A percentile compares a stretch with the other conserved stretches of the same genome.
Evolutionary conservation across 2,888 invertebrate genomes (phyloP).

Genomic region (Horisme vitalbata): DNA sequence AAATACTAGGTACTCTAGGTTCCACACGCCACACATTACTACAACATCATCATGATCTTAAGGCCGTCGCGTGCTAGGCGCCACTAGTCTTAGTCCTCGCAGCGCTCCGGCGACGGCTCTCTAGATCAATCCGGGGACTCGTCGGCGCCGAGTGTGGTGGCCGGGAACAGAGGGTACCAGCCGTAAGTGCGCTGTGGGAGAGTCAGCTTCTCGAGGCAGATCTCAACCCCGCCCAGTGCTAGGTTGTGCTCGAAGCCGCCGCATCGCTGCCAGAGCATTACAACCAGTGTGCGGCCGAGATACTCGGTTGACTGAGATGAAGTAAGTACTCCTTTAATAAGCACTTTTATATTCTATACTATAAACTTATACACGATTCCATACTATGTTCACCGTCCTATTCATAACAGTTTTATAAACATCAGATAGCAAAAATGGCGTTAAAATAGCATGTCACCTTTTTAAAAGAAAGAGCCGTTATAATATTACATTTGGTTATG

Average conservation of each 20-base stretch:
- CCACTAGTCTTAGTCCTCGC: conserved; percentile 58
- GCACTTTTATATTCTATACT: too few relatives aligned
- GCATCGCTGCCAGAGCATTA: conserved; percentile 96
- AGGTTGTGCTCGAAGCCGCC: conserved; percentile 93
- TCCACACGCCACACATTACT: conserved; percentile 13
- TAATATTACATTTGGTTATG: too few relatives aligned
- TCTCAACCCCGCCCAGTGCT: conserved; percentile 91
- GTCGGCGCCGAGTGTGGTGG: conserved; percentile 89
- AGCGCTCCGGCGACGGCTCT: conserved; percentile 80
- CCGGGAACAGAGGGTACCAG: conserved; percentile 96
- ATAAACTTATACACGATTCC: too few relatives aligned
- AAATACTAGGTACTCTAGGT: conserved; percentile 14
- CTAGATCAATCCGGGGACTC: conserved; percentile 81
- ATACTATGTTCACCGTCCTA: too few relatives aligned
- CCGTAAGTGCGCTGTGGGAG: conserved; percentile 91
- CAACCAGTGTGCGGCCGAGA: conserved; percentile 90
- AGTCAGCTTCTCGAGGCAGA: conserved; percentile 91
- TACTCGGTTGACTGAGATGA: conserved; percentile 88
- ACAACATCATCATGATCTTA: conserved; percentile 32
- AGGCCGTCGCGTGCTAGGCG: conserved; percentile 65
- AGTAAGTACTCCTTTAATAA: too few relatives aligned
- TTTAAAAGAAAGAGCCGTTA: too few relatives aligned
- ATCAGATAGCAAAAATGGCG: too few relatives aligned
- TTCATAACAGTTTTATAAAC: too few relatives aligned
- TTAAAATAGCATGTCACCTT: too few relatives aligned